Conservation (phyloP, 2,113 vertebrate genomes). For the Mormyrus iriodes region DNA sequence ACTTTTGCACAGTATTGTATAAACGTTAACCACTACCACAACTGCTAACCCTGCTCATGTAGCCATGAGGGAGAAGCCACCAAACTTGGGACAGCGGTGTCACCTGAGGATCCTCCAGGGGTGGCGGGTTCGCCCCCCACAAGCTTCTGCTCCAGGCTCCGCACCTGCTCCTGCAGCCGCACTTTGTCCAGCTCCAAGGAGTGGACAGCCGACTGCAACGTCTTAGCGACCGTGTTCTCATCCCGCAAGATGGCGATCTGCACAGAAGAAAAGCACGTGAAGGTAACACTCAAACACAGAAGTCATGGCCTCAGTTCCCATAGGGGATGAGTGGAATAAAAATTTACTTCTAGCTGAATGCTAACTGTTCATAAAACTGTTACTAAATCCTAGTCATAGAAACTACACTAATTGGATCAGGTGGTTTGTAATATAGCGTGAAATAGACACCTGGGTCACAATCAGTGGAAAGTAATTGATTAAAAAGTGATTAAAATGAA, state of each 20-base stretch:
- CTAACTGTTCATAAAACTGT: not conserved
- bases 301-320: not conserved
- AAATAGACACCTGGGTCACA: not conserved
- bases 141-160: conserved; percentile 80
- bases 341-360: not conserved
- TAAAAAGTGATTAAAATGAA: not conserved
- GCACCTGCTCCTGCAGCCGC: conserved; percentile 77
- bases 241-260: conserved; percentile 81
- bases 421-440: not conserved
- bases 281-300: not conserved
- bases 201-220: conserved; percentile 77
- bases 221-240: conserved; percentile 79
- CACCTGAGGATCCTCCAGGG: not conserved
- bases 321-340: not conserved
- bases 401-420: not conserved
- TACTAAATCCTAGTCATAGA: not conserved
- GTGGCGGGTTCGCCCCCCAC: conserved; percentile 52
- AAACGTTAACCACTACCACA: not conserved
- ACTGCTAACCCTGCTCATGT: not conserved
- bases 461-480: not conserved
- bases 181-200: conserved; percentile 82
- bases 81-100: not conserved
- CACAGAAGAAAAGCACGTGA: not conserved
- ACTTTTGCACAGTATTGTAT: not conserved
- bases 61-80: not conserved